phyloP scores from a whole-genome alignment of 2,113 vertebrate species.

The Cyanoderma ruficeps region DNA sequence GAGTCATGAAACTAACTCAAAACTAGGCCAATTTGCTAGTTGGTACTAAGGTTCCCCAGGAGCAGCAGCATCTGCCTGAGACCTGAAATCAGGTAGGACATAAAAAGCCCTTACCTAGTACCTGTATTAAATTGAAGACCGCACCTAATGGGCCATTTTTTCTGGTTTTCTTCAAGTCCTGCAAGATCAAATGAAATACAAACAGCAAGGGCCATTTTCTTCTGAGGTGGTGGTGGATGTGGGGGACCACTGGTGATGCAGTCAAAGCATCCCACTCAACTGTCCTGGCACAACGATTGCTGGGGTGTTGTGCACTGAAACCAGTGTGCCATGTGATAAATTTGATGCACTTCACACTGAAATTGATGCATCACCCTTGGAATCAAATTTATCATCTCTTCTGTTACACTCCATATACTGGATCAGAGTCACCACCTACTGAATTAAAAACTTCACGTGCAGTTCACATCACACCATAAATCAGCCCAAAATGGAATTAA shows the following conservation, averaged over 20 bases:
- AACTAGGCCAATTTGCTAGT: background rate
- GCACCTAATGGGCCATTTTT: background rate
- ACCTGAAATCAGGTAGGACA: background rate
- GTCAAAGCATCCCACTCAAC: background rate
- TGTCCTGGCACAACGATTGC: background rate
- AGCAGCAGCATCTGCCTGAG: background rate
- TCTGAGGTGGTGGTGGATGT: background rate
- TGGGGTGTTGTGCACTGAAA: background rate
- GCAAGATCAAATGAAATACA: background rate
- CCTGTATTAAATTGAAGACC: background rate
- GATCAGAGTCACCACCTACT: conserved; percentile 65
- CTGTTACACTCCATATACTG: conserved; percentile 35
- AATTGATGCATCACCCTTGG: conserved; percentile 56
- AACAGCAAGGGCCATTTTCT: background rate
- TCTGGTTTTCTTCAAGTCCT: background rate
- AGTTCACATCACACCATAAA: conserved; percentile 59
- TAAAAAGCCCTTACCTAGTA: background rate
- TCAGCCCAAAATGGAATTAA: conserved; percentile 69
- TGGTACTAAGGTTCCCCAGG: background rate
- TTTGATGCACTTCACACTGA: conserved; percentile 24
- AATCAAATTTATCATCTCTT: conserved; percentile 61
- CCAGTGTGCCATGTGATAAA: background rate
- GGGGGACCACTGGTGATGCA: background rate
- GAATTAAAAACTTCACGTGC: conserved; percentile 69
- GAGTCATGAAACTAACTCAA: background rate